These are phyloP conservation scores for Balanococcus diminutus DNA, from an alignment of 2,888 invertebrate species.

Conservation along the genomic window DNA sequence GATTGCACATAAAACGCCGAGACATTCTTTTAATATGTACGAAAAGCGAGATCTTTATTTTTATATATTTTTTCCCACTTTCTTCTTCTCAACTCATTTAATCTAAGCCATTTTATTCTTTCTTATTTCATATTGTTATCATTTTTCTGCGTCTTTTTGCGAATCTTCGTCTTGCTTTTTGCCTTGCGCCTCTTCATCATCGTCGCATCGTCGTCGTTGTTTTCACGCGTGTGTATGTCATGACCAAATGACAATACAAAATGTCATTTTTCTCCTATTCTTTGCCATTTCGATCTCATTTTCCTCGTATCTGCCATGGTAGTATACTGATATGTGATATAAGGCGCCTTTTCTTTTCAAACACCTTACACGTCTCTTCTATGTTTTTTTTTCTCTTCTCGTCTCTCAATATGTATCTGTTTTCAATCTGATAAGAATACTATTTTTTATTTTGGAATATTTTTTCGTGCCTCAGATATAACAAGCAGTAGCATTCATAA, in stretches of 20 bases:
- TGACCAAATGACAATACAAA: constrained; percentile 31
- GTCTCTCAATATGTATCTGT: background rate
- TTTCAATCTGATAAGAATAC: background rate
- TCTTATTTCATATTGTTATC: background rate
- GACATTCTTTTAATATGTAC: constrained; percentile 1
- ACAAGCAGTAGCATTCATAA: too few species aligned
- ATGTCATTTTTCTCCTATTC: constrained; percentile 13
- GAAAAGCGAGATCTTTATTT: constrained; percentile 26
- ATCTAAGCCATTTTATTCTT: background rate
- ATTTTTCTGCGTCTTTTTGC: background rate
- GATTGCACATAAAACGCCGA: background rate
- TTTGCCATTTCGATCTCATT: background rate
- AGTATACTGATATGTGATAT: background rate
- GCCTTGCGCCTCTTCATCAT: background rate
- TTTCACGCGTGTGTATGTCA: background rate
- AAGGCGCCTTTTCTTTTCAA: background rate
- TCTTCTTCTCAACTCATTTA: background rate
- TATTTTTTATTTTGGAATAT: background rate
- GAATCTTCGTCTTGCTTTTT: background rate
- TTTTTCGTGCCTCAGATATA: background rate
- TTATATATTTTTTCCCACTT: background rate
- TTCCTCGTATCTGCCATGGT: background rate
- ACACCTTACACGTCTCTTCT: background rate
- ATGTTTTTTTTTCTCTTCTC: background rate
- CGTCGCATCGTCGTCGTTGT: background rate